These are phyloP conservation scores for Psilopsiagon aymara DNA, from an alignment of 2,113 vertebrate genomes.

Conservation along the genomic window DNA sequence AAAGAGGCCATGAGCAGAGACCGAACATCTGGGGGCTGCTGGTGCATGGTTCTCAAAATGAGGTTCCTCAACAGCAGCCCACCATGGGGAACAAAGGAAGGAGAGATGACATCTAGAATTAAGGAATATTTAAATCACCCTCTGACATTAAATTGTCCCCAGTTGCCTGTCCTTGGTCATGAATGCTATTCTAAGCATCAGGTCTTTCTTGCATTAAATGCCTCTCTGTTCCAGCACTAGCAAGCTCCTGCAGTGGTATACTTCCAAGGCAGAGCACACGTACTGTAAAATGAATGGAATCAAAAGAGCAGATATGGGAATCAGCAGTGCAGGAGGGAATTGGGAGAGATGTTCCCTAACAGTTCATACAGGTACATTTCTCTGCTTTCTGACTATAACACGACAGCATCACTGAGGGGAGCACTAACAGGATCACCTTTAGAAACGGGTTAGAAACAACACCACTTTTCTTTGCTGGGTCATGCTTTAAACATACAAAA, in stretches of 20 bases:
- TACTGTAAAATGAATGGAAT: background rate
- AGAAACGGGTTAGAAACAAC: background rate
- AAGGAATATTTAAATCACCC: background rate
- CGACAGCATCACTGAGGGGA: background rate
- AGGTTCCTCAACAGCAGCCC: background rate
- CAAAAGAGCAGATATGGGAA: background rate
- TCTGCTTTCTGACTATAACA: background rate
- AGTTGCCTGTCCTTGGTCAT: background rate
- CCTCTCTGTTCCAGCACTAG: background rate
- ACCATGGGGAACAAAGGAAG: background rate
- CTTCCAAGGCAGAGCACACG: background rate
- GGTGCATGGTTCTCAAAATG: background rate
- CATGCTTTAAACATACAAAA: background rate
- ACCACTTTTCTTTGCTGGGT: background rate
- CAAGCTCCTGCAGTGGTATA: background rate
- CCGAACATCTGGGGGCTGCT: fast-evolving
- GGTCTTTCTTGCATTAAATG: background rate
- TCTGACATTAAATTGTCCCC: background rate
- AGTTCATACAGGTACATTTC: background rate
- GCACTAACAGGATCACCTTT: background rate
- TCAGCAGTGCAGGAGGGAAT: background rate
- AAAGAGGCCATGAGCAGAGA: background rate
- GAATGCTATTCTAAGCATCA: background rate
- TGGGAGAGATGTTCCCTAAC: background rate
- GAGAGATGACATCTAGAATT: background rate